Conservation (phyloP, 2,888 invertebrate species). For the Melitaea athalia region DNA sequence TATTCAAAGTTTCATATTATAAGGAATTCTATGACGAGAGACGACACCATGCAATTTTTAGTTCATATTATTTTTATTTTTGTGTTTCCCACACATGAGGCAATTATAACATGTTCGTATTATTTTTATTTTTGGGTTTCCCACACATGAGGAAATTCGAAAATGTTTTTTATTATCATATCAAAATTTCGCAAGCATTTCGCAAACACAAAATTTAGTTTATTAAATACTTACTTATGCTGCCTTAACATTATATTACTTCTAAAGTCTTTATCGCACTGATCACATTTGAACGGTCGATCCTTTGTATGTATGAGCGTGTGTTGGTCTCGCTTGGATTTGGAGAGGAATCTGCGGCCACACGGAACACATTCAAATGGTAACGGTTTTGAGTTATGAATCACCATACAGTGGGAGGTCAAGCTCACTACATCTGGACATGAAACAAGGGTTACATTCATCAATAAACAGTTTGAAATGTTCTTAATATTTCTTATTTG, state of each 20-base stretch:
- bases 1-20: too few relatives aligned
- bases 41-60: too few relatives aligned
- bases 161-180: too few relatives aligned
- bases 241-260: constrained; percentile 49
- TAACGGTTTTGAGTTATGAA: constrained; percentile 54
- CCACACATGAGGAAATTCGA: too few relatives aligned
- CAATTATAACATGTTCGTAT: too few relatives aligned
- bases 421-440: constrained; percentile 56
- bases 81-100: too few relatives aligned
- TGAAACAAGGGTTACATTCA: constrained; percentile 10
- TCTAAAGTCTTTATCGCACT: constrained; percentile 62
- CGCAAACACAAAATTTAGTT: too few relatives aligned
- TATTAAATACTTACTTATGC: constrained; percentile 60
- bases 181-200: too few relatives aligned
- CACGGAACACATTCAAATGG: constrained; percentile 59
- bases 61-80: too few relatives aligned
- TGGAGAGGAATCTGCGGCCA: constrained; percentile 56
- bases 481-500: background rate
- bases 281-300: constrained; percentile 57
- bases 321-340: constrained; percentile 55
- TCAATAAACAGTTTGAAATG: background rate
- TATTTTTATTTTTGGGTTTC: too few relatives aligned
- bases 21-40: too few relatives aligned
- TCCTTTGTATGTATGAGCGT: constrained; percentile 62
- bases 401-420: constrained; percentile 48